These are phyloP conservation scores for Pimephales promelas DNA, from an alignment of 2,113 vertebrate species.

Conservation along the genomic window DNA sequence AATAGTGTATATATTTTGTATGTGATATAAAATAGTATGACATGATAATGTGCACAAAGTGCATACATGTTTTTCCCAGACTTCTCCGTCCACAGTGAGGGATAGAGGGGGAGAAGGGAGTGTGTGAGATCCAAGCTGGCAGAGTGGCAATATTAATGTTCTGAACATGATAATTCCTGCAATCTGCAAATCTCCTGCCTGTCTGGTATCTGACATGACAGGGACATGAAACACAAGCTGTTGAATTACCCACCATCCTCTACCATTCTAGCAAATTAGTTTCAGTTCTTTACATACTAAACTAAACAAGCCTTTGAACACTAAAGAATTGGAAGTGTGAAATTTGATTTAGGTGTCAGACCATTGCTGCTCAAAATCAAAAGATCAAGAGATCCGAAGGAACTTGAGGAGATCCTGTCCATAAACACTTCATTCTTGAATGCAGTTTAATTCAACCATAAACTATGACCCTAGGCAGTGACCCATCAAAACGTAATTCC, in stretches of 20 bases:
- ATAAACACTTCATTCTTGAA: conserved; percentile 19
- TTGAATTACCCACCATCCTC: conserved; percentile 11
- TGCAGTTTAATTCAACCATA: conserved; percentile 35
- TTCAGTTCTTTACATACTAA: background rate
- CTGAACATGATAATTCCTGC: conserved; percentile 9
- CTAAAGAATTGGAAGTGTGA: background rate
- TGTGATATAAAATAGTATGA: background rate
- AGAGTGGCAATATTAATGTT: background rate
- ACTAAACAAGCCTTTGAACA: background rate
- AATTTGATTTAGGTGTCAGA: background rate
- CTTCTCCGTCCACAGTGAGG: background rate
- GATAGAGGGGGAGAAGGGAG: background rate
- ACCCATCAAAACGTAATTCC: conserved; percentile 27
- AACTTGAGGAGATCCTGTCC: conserved; percentile 1
- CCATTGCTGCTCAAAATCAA: background rate
- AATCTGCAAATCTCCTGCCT: conserved; percentile 19
- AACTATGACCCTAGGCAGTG: conserved; percentile 26
- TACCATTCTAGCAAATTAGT: background rate
- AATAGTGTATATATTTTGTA: too few relatives aligned
- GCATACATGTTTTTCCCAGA: background rate
- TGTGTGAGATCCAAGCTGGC: conserved; percentile 2
- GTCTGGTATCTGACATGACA: conserved; percentile 1
- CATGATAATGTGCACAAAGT: background rate
- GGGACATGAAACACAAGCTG: conserved; percentile 27
- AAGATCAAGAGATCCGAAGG: background rate